Percentiles rank a stretch among this genome's conserved stretches.
These are phyloP conservation scores for Pseudocheirus occidentalis DNA, from an alignment of 2,797 vertebrate genomes.

Conservation along the genomic window DNA sequence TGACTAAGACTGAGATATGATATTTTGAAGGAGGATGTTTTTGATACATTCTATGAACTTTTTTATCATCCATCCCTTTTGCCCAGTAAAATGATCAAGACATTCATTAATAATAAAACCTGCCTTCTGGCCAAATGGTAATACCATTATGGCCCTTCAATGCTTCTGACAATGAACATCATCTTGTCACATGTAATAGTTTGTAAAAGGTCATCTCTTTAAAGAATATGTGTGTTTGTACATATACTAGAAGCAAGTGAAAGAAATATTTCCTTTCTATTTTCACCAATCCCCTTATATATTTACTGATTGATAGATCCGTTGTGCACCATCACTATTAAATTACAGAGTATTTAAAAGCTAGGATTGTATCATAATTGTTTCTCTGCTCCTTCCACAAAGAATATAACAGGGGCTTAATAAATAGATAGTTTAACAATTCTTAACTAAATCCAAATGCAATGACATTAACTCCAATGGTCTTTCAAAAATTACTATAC, in stretches of 20 bases:
- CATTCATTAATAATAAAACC: not conserved
- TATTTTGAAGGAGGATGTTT: no score
- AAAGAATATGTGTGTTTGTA: not conserved
- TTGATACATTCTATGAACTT: not conserved
- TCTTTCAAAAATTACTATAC: not conserved
- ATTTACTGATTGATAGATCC: no score
- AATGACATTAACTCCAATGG: not conserved
- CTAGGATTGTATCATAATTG: no score
- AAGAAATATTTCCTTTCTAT: not conserved
- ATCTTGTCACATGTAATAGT: not conserved
- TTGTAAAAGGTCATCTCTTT: not conserved
- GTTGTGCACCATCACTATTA: no score
- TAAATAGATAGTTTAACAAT: not conserved
- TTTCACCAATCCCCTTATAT: no score
- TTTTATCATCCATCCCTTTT: not conserved
- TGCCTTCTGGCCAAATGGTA: not conserved
- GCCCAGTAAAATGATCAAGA: not conserved
- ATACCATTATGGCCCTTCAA: not conserved
- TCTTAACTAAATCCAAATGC: not conserved
- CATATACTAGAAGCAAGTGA: not conserved
- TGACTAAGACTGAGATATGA: not conserved
- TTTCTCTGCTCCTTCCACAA: not conserved
- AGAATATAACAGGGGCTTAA: not conserved
- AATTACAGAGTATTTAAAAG: no score
- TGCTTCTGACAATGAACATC: not conserved